These are phyloP conservation scores for Volucella inanis DNA, from an alignment of 2,888 invertebrate genomes.

Conservation along the genomic window DNA sequence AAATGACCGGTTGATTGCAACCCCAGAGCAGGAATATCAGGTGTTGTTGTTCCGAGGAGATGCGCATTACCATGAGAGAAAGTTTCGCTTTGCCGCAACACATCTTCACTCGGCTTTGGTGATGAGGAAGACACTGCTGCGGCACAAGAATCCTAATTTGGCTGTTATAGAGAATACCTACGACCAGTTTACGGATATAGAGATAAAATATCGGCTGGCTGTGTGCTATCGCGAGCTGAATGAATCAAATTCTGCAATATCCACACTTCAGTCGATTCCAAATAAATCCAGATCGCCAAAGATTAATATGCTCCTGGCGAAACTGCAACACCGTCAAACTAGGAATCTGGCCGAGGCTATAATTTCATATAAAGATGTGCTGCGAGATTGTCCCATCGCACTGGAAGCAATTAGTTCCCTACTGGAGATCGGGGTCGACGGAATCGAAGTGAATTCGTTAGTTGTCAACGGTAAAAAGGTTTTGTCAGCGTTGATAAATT, in stretches of 20 bases:
- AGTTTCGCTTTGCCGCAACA: constrained; percentile 88
- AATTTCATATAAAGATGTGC: constrained; percentile 90
- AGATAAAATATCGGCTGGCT: constrained; percentile 89
- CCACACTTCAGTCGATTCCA: constrained; percentile 82
- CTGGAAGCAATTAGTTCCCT: constrained; percentile 90
- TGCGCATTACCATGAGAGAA: constrained; percentile 86
- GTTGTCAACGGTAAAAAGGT: constrained; percentile 85
- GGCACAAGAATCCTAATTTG: constrained; percentile 78
- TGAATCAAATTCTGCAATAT: constrained; percentile 85
- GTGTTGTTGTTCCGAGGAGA: constrained; percentile 88
- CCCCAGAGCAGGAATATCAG: constrained; percentile 87
- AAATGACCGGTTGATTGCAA: constrained; percentile 84
- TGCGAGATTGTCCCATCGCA: constrained; percentile 89
- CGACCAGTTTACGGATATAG: constrained; percentile 84
- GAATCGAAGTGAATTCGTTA: constrained; percentile 89
- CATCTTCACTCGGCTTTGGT: constrained; percentile 84
- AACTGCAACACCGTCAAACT: constrained; percentile 87
- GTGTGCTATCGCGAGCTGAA: constrained; percentile 87
- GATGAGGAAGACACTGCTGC: constrained; percentile 79
- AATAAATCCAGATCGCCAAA: constrained; percentile 88
- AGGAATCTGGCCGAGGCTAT: constrained; percentile 88
- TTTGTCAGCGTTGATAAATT: not conserved
- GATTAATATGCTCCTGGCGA: constrained; percentile 90
- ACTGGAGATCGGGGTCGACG: constrained; percentile 88
- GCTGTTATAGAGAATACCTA: constrained; percentile 79